Base-by-base conservation (phyloP, 1,140 invertebrate genomes). In the Maniola jurtina region DNA sequence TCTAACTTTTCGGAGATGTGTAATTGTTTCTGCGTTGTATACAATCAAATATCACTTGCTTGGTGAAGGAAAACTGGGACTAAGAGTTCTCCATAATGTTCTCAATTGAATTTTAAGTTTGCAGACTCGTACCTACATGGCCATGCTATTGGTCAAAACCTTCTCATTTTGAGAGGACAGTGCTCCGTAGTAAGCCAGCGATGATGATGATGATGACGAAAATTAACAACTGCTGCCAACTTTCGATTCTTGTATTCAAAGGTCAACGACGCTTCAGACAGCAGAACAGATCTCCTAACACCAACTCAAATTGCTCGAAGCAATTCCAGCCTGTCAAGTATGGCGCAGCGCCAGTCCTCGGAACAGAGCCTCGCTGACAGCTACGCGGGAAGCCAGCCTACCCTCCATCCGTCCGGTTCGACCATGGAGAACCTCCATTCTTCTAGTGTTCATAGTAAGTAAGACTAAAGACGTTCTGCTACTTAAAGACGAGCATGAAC, bases 401-500 rank as follows among this genome's bases (percentile, higher is more conserved):
- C 55, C 0, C 71, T 86, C 5, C 48, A 68, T 15, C 48, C 70
- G 1, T 67, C 61, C 8, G 81, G 66, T 33, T 65, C 73, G 10
- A 70, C 73, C 11, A 66, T 78, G 16, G 72, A 67, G 52, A 75
- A 76, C 25, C 68, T 61, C 15, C 67, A 79, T 13, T 79, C 77
- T 0, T 76, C 62, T 42, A 88, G 85, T 48, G 70, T 78, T 16
- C 65, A 81, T 34, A 80, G 83, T 88, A 69, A 78, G 83, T 75
- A 33, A 14, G 11, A 25, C 16, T 54, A 40, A 40, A 2, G 10
- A 40, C 7, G 7, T 1, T 40, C 10, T 40, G 38, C 38, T 11
- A 40, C 6, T 9, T 40, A 4, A 25, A 25, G 25, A 25, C n/a
- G n/a, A n/a, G n/a, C n/a, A n/a, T n/a, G n/a, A n/a, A n/a, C n/a